phyloP scores from a whole-genome alignment of 2,797 vertebrate genomes.

The Luscinia megarhynchos region DNA sequence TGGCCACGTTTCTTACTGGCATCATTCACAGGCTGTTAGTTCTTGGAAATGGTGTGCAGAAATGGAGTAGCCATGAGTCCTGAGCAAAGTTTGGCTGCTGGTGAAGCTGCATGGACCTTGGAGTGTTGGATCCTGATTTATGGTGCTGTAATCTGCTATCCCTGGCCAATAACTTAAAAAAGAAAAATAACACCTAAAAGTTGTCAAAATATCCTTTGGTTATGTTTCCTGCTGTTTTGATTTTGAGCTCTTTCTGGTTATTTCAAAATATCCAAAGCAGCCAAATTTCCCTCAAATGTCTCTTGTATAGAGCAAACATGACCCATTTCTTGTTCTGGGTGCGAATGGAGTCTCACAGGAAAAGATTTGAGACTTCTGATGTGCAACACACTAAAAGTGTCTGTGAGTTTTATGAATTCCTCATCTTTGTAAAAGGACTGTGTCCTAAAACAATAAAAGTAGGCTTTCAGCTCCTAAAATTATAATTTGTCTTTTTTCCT shows the following conservation, averaged over 20 bases:
- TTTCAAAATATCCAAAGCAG: neutral
- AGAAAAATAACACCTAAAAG: neutral
- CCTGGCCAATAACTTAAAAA: neutral
- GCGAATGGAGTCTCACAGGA: neutral
- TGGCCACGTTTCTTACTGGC: constrained; percentile 1
- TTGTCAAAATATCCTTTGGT: neutral
- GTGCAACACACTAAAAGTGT: neutral
- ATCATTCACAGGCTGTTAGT: neutral
- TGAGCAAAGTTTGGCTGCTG: neutral
- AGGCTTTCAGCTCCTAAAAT: neutral
- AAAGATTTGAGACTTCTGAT: neutral
- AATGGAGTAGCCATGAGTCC: neutral
- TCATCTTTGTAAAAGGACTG: neutral
- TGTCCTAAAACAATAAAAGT: neutral
- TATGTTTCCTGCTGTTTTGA: neutral
- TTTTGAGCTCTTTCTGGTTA: neutral
- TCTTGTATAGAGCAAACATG: neutral
- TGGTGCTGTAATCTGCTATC: neutral
- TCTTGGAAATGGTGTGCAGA: neutral
- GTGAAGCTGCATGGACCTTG: neutral
- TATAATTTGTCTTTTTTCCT: neutral
- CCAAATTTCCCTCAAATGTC: neutral
- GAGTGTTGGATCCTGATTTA: neutral
- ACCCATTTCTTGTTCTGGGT: neutral
- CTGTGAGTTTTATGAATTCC: neutral